phyloP scores from a whole-genome alignment of 2,888 invertebrate genomes.

The Tyria jacobaeae region DNA sequence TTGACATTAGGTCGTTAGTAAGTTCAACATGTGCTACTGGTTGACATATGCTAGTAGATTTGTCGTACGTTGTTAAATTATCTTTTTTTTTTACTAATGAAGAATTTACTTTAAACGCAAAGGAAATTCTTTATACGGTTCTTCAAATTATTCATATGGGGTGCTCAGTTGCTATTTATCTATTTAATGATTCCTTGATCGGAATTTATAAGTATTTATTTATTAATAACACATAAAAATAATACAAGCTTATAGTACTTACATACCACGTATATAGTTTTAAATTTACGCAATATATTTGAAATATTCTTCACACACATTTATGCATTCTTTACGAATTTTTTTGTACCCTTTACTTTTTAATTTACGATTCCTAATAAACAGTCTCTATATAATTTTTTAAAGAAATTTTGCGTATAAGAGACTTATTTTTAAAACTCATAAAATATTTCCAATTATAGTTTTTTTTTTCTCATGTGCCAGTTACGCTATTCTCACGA shows the following conservation, averaged over 20 bases:
- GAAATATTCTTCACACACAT: no score
- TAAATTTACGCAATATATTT: no score
- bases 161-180: not conserved
- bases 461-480: constrained; percentile 23
- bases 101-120: not conserved
- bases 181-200: no score
- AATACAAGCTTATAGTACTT: no score
- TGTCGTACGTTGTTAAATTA: not conserved
- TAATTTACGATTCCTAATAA: not conserved
- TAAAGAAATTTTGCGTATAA: not conserved
- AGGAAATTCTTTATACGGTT: not conserved
- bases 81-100: not conserved
- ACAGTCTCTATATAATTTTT: not conserved
- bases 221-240: no score
- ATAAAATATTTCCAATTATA: constrained; percentile 19
- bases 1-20: constrained; percentile 47
- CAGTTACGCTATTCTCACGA: constrained; percentile 39
- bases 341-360: not conserved
- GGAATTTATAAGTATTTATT: no score
- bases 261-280: no score
- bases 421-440: not conserved
- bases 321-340: no score
- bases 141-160: not conserved
- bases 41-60: constrained; percentile 13
- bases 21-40: constrained; percentile 38